These are phyloP conservation scores for Dolichallabes microphthalmus DNA, from an alignment of 2,113 vertebrate species.

Conservation along the genomic window DNA sequence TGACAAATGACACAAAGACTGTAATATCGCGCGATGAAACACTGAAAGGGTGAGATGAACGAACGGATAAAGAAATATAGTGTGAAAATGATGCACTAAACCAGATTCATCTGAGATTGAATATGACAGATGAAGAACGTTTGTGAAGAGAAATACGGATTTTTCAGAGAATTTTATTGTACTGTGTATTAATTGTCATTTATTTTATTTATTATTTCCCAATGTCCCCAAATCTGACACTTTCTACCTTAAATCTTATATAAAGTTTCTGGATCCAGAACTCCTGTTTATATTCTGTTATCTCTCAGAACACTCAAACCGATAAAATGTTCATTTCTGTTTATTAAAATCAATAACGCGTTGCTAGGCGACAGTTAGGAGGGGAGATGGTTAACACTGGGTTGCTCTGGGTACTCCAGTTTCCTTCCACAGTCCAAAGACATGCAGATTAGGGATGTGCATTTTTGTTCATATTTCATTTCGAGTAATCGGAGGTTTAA, in stretches of 20 bases:
- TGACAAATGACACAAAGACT: neutral
- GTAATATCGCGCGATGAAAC: constrained; percentile 26
- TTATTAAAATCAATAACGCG: neutral
- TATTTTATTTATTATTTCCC: neutral
- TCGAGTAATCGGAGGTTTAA: too few relatives aligned
- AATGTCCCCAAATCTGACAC: neutral
- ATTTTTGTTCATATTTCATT: too few relatives aligned
- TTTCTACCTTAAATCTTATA: too few relatives aligned
- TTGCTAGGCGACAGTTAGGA: neutral
- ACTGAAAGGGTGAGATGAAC: constrained; percentile 18
- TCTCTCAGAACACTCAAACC: neutral
- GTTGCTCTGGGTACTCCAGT: too few relatives aligned
- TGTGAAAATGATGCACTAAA: neutral
- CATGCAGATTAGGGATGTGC: too few relatives aligned
- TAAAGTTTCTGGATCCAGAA: too few relatives aligned
- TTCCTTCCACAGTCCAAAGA: too few relatives aligned
- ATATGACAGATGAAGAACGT: neutral
- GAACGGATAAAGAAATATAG: neutral
- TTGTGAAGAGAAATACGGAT: neutral
- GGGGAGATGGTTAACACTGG: too few relatives aligned
- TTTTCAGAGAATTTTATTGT: neutral
- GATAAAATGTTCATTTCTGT: neutral
- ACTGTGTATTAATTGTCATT: too few relatives aligned
- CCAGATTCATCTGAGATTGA: neutral
- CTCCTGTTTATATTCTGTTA: neutral